Evolutionary conservation across 2,888 invertebrate species (phyloP).

Genomic region (Harpagoxenus sublaevis): DNA sequence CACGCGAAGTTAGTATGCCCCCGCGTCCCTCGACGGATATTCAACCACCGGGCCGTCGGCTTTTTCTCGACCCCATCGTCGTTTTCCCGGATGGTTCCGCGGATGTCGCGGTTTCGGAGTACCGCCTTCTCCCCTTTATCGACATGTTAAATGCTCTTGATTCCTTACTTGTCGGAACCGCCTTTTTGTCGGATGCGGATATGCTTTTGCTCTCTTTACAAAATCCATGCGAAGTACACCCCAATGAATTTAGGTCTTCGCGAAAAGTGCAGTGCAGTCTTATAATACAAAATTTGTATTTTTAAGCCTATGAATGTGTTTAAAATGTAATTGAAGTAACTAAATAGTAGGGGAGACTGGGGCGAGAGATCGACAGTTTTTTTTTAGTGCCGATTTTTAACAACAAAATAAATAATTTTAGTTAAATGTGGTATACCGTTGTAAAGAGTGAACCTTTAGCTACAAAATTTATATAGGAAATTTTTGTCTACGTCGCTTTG

Average conservation of each 20-base stretch:
- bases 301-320: not conserved
- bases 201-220: conserved; percentile 23
- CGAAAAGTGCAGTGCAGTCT: not conserved
- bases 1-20: conserved; percentile 55
- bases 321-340: not conserved
- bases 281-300: not conserved
- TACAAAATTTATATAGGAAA: no score
- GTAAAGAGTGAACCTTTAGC: no score
- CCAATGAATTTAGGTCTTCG: not conserved
- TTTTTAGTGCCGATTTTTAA: no score
- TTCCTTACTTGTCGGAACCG: not conserved
- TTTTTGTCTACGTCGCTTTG: no score
- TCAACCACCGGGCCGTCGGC: conserved; percentile 26
- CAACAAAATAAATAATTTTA: no score
- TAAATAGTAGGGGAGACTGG: not conserved
- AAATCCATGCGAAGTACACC: not conserved
- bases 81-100: conserved; percentile 51
- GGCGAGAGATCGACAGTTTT: no score
- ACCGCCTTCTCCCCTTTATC: conserved; percentile 28
- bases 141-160: conserved; percentile 39
- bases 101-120: conserved; percentile 1
- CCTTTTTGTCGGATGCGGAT: conserved; percentile 9
- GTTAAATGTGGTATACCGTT: no score
- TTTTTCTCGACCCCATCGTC: conserved; percentile 53
- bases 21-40: conserved; percentile 27